Percentiles rank a stretch among this genome's conserved stretches.
Conservation (phyloP, 2,888 invertebrate species). For the Ryuthela nishihirai region DNA sequence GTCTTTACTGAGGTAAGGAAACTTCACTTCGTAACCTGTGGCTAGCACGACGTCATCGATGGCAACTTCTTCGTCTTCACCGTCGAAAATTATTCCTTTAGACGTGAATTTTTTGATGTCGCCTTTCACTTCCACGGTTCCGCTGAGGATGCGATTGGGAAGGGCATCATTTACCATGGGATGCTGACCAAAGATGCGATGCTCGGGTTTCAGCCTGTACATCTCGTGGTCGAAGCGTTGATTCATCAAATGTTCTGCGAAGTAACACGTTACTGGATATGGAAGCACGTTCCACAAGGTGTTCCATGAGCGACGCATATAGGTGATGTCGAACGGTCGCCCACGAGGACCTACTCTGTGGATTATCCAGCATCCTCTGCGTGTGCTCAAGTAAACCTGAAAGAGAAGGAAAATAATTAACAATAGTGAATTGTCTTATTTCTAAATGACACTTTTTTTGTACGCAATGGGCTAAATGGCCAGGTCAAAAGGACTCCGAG, state of each 20-base stretch:
- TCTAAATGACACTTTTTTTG: too few relatives aligned
- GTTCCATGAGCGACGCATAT: slow-evolving; percentile 30
- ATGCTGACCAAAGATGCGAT: slow-evolving; percentile 47
- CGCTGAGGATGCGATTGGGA: slow-evolving; percentile 52
- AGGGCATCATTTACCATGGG: slow-evolving; percentile 53
- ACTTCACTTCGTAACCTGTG: slow-evolving; percentile 40
- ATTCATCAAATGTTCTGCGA: slow-evolving; percentile 44
- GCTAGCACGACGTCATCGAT: slow-evolving; percentile 39
- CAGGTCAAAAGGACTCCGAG: too few relatives aligned
- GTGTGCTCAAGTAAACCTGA: slow-evolving; percentile 53
- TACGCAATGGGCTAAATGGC: too few relatives aligned
- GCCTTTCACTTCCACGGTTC: slow-evolving; percentile 48
- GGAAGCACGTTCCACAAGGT: slow-evolving; percentile 35
- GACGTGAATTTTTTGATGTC: slow-evolving; percentile 30
- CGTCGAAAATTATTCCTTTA: slow-evolving; percentile 35
- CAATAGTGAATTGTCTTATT: too few relatives aligned
- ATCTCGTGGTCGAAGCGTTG: slow-evolving; percentile 49
- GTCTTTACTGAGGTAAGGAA: slow-evolving; percentile 37
- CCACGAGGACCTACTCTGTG: slow-evolving; percentile 52
- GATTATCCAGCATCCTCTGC: slow-evolving; percentile 55
- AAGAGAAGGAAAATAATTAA: not conserved
- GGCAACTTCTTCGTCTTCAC: slow-evolving; percentile 28
- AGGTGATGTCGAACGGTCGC: slow-evolving; percentile 47
- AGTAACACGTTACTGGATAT: slow-evolving; percentile 24
- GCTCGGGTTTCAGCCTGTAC: slow-evolving; percentile 51